These are phyloP conservation scores for Brachypterus glaber DNA, from an alignment of 2,888 invertebrate species.

Conservation along the genomic window DNA sequence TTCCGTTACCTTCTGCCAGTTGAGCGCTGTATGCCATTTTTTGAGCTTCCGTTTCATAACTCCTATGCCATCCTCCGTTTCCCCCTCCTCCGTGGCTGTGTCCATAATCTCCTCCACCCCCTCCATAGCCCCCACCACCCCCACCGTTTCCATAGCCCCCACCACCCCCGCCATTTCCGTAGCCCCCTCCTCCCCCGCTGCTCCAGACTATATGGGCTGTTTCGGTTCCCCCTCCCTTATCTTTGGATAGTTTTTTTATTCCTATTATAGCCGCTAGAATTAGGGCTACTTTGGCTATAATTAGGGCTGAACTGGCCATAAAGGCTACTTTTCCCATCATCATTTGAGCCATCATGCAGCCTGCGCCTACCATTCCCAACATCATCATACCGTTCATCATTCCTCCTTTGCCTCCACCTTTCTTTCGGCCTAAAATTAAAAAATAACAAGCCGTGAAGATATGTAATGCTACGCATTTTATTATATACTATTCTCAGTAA, in stretches of 20 bases:
- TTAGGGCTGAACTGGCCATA: constrained; percentile 55
- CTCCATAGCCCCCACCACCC: too few relatives aligned
- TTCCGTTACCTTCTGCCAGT: too few relatives aligned
- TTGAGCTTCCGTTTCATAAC: constrained; percentile 21
- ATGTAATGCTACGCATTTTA: too few relatives aligned
- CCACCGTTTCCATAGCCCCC: constrained; percentile 40
- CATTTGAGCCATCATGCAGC: constrained; percentile 53
- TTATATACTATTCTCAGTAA: too few relatives aligned
- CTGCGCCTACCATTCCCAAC: constrained; percentile 52
- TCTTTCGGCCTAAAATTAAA: constrained; percentile 44
- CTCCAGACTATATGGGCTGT: constrained; percentile 44
- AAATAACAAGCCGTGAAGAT: too few relatives aligned
- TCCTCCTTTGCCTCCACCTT: constrained; percentile 29
- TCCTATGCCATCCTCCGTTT: constrained; percentile 41
- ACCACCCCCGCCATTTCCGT: constrained; percentile 26
- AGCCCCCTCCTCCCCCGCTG: constrained; percentile 35
- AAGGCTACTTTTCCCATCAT: constrained; percentile 59
- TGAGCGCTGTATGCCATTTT: constrained; percentile 26
- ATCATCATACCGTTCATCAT: constrained; percentile 45
- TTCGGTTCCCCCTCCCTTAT: constrained; percentile 43
- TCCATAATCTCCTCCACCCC: constrained; percentile 27
- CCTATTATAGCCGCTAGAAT: constrained; percentile 52
- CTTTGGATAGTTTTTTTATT: constrained; percentile 51
- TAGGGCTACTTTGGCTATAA: constrained; percentile 57
- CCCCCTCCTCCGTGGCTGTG: constrained; percentile 23